These are phyloP conservation scores for Aspiorhynchus laticeps DNA, from an alignment of 2,113 vertebrate genomes.

Conservation along the genomic window DNA sequence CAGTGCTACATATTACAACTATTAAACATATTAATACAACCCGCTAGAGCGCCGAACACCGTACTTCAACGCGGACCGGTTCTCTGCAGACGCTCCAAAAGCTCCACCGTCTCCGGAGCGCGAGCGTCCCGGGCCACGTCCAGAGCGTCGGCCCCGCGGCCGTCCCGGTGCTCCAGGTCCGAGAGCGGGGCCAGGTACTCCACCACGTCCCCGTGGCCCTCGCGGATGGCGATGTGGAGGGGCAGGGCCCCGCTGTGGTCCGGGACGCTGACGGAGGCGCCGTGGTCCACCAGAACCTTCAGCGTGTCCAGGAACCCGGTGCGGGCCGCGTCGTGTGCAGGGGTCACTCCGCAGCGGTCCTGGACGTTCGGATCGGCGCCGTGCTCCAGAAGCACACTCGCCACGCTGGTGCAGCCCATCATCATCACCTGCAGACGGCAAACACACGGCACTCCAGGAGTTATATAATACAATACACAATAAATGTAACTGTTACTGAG, in stretches of 20 bases:
- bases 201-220: constrained; percentile 80
- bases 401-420: constrained; percentile 83
- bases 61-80: constrained; percentile 32
- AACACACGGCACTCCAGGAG: not conserved
- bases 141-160: constrained; percentile 77
- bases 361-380: constrained; percentile 86
- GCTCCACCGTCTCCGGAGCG: constrained; percentile 69
- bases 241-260: constrained; percentile 81
- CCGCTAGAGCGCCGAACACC: not conserved
- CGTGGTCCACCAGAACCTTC: constrained; percentile 80
- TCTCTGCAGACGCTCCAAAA: constrained; percentile 65
- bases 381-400: constrained; percentile 82
- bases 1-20: constrained; percentile 70
- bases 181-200: constrained; percentile 80
- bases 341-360: constrained; percentile 80
- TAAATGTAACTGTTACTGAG: too few species aligned
- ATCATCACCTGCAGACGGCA: constrained; percentile 84
- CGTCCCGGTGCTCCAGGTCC: constrained; percentile 78
- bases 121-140: constrained; percentile 76
- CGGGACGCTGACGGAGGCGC: constrained; percentile 79
- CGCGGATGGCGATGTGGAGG: constrained; percentile 82
- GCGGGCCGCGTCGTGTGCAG: constrained; percentile 85
- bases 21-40: constrained; percentile 46
- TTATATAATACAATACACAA: too few species aligned
- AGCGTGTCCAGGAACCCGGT: constrained; percentile 87